Evolutionary conservation across 2,113 vertebrate genomes (phyloP).

Genomic region (Corydoras maculifer): DNA sequence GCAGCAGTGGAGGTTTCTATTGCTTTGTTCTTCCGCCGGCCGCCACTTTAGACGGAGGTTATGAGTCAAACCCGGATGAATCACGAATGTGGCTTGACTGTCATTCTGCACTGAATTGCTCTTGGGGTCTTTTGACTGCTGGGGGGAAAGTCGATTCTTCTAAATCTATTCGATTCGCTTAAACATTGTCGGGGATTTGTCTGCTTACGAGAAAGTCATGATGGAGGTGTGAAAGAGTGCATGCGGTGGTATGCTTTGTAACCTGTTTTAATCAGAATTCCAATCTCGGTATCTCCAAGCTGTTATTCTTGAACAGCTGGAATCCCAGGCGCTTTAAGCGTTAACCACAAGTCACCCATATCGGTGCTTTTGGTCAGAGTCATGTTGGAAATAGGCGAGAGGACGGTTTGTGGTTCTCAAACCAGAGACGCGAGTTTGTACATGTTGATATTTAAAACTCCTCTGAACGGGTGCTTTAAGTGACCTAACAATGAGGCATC

Average conservation of each 20-base stretch:
- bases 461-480: background rate
- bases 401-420: background rate
- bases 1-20: too few relatives aligned
- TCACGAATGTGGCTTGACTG: slow-evolving; percentile 2
- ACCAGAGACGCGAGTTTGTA: background rate
- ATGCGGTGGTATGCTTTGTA: background rate
- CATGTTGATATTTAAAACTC: background rate
- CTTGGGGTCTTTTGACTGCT: background rate
- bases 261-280: too few relatives aligned
- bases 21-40: too few relatives aligned
- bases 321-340: background rate
- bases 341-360: background rate
- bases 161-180: background rate
- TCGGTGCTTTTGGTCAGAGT: background rate
- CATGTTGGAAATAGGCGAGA: background rate
- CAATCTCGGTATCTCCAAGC: too few relatives aligned
- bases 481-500: slow-evolving; percentile 11
- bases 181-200: slow-evolving; percentile 1
- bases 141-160: background rate
- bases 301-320: too few relatives aligned
- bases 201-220: background rate
- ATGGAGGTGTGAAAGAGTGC: background rate
- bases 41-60: background rate
- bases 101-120: background rate
- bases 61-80: background rate